Evolutionary conservation across 1,140 invertebrate genomes (phyloP).

Genomic region (Littorina saxatilis): DNA sequence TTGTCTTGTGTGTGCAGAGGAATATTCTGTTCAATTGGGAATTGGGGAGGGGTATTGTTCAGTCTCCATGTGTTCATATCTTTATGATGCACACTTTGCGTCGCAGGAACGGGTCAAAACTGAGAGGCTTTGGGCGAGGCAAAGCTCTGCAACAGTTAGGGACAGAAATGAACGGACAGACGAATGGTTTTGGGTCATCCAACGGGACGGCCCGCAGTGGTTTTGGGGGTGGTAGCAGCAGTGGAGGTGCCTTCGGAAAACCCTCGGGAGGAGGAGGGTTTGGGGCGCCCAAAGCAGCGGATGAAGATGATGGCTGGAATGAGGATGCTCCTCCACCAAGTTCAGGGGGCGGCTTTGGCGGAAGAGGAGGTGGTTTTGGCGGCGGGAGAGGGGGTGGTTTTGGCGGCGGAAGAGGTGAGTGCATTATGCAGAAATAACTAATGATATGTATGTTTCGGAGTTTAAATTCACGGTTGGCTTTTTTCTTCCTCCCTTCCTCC

Average conservation of each 20-base stretch:
- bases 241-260: conserved; percentile 8
- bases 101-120: not conserved
- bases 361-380: conserved; percentile 42
- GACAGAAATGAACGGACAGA: not conserved
- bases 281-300: conserved; percentile 14
- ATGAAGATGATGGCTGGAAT: conserved; percentile 5
- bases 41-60: too few relatives aligned
- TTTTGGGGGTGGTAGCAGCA: conserved; percentile 26
- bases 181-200: conserved; percentile 21
- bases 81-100: too few relatives aligned
- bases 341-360: not conserved
- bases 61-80: too few relatives aligned
- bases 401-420: conserved; percentile 9
- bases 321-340: not conserved
- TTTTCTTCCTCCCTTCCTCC: not conserved
- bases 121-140: conserved; percentile 18
- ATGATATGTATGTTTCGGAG: not conserved
- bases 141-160: not conserved
- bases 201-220: conserved; percentile 29
- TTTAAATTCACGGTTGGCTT: not conserved
- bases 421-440: not conserved
- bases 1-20: too few relatives aligned
- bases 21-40: too few relatives aligned
- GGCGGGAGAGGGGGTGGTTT: conserved; percentile 54
- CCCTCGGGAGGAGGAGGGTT: conserved; percentile 18